A percentile compares a stretch with the other conserved stretches of the same genome.
Conservation (phyloP, 2,888 invertebrate genomes). For the Tenthredo mesomela region DNA sequence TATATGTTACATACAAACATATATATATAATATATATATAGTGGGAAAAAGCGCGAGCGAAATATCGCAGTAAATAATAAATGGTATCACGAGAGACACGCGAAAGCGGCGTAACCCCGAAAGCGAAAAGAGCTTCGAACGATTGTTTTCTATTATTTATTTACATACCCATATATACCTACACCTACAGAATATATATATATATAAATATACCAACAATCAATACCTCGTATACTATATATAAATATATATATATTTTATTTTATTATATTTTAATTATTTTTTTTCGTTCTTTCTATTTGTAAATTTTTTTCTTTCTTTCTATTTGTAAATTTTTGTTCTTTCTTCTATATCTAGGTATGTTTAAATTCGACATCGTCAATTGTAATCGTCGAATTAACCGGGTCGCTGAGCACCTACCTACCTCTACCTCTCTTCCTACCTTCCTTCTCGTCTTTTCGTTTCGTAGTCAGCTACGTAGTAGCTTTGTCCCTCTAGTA, state of each 20-base stretch:
- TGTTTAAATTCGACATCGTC: slow-evolving; percentile 4
- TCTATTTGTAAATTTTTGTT: background rate
- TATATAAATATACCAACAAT: background rate
- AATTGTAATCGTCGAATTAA: slow-evolving; percentile 49
- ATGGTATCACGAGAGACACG: slow-evolving; percentile 31
- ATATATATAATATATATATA: background rate
- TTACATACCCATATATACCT: background rate
- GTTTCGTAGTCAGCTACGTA: background rate
- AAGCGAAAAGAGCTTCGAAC: slow-evolving; percentile 30
- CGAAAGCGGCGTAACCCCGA: slow-evolving; percentile 32
- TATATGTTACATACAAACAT: background rate
- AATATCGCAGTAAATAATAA: slow-evolving; percentile 47
- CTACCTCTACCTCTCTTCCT: slow-evolving; percentile 6
- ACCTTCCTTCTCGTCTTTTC: slow-evolving; percentile 3
- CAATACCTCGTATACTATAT: background rate
- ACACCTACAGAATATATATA: background rate
- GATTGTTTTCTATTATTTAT: slow-evolving; percentile 31
- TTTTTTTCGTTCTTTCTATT: background rate
- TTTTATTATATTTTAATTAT: too few relatives aligned
- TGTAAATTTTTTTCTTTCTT: background rate
- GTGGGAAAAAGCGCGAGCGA: slow-evolving; percentile 16
- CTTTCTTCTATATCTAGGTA: background rate
- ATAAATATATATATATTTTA: background rate
- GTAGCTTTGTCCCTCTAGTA: slow-evolving; percentile 30
- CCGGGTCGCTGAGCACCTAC: slow-evolving; percentile 35